phyloP scores from a whole-genome alignment of 2,797 vertebrate genomes.

The Sternarchorhynchus goeldii region DNA sequence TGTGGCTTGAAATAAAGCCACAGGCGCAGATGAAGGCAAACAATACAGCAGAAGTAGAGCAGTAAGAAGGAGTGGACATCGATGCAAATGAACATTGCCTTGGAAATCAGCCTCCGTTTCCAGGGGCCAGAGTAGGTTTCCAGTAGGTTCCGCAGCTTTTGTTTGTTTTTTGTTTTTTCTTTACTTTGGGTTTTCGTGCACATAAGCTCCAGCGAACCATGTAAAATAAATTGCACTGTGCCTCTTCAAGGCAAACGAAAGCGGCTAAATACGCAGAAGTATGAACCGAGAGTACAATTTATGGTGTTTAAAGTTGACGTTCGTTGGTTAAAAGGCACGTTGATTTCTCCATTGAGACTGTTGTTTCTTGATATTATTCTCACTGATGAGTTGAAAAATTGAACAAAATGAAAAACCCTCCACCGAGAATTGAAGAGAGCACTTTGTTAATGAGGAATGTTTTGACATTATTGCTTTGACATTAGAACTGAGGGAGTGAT shows the following conservation, averaged over 20 bases:
- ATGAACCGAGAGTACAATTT: conserved; percentile 66
- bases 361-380: conserved; percentile 76
- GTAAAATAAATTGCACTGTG: conserved; percentile 64
- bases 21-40: conserved; percentile 27
- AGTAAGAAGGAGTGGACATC: not conserved
- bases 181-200: not conserved
- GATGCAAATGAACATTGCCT: not conserved
- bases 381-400: conserved; percentile 74
- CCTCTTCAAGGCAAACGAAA: conserved; percentile 55
- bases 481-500: not conserved
- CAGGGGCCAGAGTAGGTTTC: not conserved
- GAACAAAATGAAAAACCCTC: conserved; percentile 59
- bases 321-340: conserved; percentile 72
- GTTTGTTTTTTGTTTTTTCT: not conserved
- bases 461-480: conserved; percentile 10
- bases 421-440: not conserved
- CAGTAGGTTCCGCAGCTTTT: not conserved
- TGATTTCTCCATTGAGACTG: conserved; percentile 70
- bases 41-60: not conserved
- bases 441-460: not conserved
- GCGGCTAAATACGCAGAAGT: conserved; percentile 44
- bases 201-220: conserved; percentile 1
- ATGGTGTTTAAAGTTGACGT: conserved; percentile 77
- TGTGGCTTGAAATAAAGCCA: conserved; percentile 68
- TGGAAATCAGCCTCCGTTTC: conserved; percentile 16